These are phyloP conservation scores for Litocranius walleri DNA, from an alignment of 2,113 vertebrate species.

Conservation along the genomic window DNA sequence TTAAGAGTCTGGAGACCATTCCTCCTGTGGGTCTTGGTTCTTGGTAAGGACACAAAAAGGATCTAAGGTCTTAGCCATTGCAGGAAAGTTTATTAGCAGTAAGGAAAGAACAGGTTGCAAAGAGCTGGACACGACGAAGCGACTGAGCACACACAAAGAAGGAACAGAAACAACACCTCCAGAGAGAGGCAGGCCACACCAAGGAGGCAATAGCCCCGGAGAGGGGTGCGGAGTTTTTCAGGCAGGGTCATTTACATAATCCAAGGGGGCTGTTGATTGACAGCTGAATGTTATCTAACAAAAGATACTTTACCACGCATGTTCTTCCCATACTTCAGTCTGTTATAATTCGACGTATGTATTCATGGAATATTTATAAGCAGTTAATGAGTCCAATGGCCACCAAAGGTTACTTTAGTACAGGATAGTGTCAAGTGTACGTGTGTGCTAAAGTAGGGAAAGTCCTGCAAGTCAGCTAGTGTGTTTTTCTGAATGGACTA, in stretches of 20 bases:
- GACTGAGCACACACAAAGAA: background rate
- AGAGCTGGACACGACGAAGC: accelerated
- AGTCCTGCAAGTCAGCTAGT: background rate
- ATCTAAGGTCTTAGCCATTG: background rate
- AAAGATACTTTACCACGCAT: background rate
- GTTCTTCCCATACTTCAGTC: background rate
- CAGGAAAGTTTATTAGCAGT: background rate
- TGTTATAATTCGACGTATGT: background rate
- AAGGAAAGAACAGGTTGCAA: background rate
- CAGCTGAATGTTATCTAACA: background rate
- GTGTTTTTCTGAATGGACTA: background rate
- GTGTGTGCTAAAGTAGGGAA: background rate
- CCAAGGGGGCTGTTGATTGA: background rate
- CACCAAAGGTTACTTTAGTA: background rate
- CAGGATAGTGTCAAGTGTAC: background rate
- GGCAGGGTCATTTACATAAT: background rate
- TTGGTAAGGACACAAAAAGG: background rate
- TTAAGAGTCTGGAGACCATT: background rate
- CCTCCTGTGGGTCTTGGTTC: background rate
- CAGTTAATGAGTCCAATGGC: background rate
- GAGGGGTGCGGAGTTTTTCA: background rate
- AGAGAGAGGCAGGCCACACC: background rate
- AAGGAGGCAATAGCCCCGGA: background rate
- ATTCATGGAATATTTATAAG: background rate
- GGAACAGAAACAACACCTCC: background rate